Evolutionary conservation across 2,113 vertebrate genomes (phyloP), one percentile per base, ranked within the genome.

Genomic region (Grammomys dolichurus): DNA sequence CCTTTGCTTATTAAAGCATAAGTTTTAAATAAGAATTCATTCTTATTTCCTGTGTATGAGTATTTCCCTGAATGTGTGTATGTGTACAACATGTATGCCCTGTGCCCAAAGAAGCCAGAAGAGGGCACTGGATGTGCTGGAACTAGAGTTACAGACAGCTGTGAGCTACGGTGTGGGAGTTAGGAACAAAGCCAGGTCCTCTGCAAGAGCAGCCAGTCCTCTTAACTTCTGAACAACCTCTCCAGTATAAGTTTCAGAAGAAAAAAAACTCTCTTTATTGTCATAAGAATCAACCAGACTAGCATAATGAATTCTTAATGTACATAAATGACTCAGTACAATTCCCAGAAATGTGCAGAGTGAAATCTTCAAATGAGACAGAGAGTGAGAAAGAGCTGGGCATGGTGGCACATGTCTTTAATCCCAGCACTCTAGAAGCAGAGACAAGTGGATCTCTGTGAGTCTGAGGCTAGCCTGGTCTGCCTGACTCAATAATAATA

Each of bases 281-380:
- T 70, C 51, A 56, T 22, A 6, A 36, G 10, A 73, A 31, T 91
- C 80, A 76, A 70, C 8, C 19, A 56, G 85, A 76, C 46, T 51
- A 86, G 86, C 69, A 82, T 90, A 56, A 69, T 72, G 60, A 58
- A 72, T 31, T 90, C 36, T 92, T 67, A 36, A 36, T 94, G 86
- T 65, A 2, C 65, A 19, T 94, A 26, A 80, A 69, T 22, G 46
- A 60, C 43, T 87, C 40, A 51, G 20, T 48, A 65, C 5, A 40
- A 63, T 87, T 5, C 26, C 40, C 85, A 20, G 48, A 63, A 69
- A 65, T 17, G 12, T 56, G 73, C 51, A 31, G 40, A 51, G 46
- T 40, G 70, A 76, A 91, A 58, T 90, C 48, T 48, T 88, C 26
- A 43, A 67, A 40, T 87, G 40, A 60, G 86, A 85, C 13, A 1